Evolutionary conservation across 1,140 invertebrate genomes (phyloP).

Genomic region (Atta texana): DNA sequence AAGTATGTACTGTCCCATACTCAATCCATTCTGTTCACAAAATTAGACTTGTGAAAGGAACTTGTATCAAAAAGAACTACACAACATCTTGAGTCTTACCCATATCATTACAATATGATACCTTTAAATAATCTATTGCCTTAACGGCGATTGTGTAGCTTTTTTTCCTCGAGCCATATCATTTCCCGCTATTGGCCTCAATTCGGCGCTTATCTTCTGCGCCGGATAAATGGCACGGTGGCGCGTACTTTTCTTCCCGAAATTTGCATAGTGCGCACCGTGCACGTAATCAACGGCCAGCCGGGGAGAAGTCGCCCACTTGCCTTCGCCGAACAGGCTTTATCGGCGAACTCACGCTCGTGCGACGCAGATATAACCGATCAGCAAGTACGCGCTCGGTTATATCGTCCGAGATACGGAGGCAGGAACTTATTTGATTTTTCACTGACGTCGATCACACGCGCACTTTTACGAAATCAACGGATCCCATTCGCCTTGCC

Average conservation of each 20-base stretch:
- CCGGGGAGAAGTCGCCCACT: slow-evolving; percentile 25
- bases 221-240: background rate
- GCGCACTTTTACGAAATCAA: background rate
- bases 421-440: slow-evolving; percentile 32
- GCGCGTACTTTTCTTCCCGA: slow-evolving; percentile 4
- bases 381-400: background rate
- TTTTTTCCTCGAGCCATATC: slow-evolving; percentile 26
- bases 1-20: background rate
- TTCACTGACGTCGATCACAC: background rate
- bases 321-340: background rate
- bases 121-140: background rate
- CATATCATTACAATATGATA: background rate
- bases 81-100: background rate
- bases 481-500: background rate
- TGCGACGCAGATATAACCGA: slow-evolving; percentile 50
- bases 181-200: slow-evolving; percentile 16
- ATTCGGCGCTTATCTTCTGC: slow-evolving; percentile 25
- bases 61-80: background rate
- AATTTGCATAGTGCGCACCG: slow-evolving; percentile 42
- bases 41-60: background rate
- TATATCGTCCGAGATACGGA: slow-evolving; percentile 27
- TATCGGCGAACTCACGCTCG: slow-evolving; percentile 33
- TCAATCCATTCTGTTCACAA: background rate
- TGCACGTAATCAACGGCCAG: slow-evolving; percentile 32
- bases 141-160: background rate